Evolutionary conservation across 2,113 vertebrate genomes (phyloP).

Genomic region (Nanger granti): DNA sequence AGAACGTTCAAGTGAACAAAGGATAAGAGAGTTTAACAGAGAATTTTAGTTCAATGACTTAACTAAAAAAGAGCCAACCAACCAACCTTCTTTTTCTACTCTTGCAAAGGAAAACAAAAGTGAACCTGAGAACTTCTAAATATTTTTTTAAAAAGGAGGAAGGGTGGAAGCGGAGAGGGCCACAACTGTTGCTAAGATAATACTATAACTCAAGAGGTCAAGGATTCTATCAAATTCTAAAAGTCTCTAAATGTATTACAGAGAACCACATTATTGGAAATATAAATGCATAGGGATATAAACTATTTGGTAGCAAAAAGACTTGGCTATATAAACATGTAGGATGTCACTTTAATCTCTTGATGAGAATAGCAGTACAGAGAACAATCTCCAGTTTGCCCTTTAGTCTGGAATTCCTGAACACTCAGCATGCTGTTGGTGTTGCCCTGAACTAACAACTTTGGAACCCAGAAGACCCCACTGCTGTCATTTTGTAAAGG

Average conservation of each 20-base stretch:
- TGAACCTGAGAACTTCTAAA: not conserved
- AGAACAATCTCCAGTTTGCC: not conserved
- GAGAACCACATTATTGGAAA: not conserved
- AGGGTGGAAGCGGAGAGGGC: not conserved
- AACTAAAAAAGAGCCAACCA: not conserved
- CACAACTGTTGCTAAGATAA: not conserved
- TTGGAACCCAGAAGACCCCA: not conserved
- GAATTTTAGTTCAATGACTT: not conserved
- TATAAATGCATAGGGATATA: slow-evolving; percentile 23
- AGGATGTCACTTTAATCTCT: not conserved
- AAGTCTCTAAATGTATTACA: not conserved
- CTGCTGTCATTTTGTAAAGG: not conserved
- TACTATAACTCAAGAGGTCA: not conserved
- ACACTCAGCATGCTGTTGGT: not conserved
- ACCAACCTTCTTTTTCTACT: not conserved
- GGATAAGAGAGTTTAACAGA: not conserved
- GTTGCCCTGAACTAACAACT: not conserved
- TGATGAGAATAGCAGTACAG: not conserved
- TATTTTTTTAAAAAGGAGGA: not conserved
- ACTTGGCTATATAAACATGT: not conserved
- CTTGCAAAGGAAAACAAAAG: not conserved
- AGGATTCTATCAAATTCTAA: not conserved
- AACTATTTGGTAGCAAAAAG: slow-evolving; percentile 30
- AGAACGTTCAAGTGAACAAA: not conserved
- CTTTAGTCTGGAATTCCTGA: not conserved